Conservation (phyloP, 2,113 vertebrate species). For the Erpornis zantholeuca region DNA sequence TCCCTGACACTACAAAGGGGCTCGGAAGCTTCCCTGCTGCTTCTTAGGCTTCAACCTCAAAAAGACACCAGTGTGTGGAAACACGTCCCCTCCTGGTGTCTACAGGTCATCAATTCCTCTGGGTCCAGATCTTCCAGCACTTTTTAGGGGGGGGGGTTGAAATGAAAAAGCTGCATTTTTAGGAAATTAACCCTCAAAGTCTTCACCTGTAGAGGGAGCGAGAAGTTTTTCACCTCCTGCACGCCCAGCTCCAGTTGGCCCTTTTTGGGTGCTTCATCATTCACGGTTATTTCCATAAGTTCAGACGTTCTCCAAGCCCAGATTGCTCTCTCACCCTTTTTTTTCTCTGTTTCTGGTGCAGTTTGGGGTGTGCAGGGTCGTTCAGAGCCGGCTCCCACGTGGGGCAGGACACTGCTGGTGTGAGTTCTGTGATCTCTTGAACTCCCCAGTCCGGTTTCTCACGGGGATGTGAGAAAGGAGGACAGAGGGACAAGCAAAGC, state of each 20-base stretch:
- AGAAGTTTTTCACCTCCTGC: neutral
- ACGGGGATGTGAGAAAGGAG: neutral
- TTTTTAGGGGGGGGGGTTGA: neutral
- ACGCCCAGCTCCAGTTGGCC: neutral
- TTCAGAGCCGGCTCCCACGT: neutral
- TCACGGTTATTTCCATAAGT: neutral
- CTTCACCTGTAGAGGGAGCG: neutral
- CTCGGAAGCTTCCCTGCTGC: constrained; percentile 21
- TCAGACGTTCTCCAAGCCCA: neutral
- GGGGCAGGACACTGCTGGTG: neutral
- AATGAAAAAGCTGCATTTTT: neutral
- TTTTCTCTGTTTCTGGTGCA: neutral
- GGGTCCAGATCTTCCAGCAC: neutral
- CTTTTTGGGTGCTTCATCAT: neutral
- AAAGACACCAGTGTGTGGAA: neutral
- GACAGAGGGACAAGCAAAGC: neutral
- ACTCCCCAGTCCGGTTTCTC: neutral
- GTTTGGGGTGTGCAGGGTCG: neutral
- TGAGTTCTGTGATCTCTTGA: constrained; percentile 8
- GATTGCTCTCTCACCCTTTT: neutral
- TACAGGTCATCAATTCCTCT: neutral
- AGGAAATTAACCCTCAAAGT: neutral
- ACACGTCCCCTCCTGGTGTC: neutral
- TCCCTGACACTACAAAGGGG: neutral
- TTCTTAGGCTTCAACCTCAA: neutral